These are phyloP conservation scores for Strongylocentrotus purpuratus DNA, from an alignment of 35 echinoderm and acorn worm genomes.

Conservation along the genomic window DNA sequence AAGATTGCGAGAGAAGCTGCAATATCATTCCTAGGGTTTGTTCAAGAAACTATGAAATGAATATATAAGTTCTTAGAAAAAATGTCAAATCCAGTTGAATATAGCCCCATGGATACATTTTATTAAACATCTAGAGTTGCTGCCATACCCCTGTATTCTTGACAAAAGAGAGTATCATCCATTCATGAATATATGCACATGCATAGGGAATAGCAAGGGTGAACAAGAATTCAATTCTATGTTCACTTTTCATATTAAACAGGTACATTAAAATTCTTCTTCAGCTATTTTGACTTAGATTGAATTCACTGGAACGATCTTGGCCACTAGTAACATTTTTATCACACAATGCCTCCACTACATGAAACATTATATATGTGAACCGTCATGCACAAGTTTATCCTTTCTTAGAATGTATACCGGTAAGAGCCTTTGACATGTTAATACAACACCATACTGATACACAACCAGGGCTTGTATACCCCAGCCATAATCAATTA, in stretches of 20 bases:
- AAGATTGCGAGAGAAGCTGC: background rate
- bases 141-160: too few relatives aligned
- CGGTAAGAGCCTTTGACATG: background rate
- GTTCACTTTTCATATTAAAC: background rate
- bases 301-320: background rate
- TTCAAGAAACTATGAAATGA: too few relatives aligned
- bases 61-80: too few relatives aligned
- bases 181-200: too few relatives aligned
- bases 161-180: too few relatives aligned
- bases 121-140: too few relatives aligned
- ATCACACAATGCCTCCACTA: background rate
- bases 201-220: too few relatives aligned
- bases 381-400: background rate
- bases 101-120: too few relatives aligned
- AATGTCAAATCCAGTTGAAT: too few relatives aligned
- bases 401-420: too few relatives aligned
- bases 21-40: too few relatives aligned
- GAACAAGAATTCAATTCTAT: too few relatives aligned
- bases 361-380: background rate
- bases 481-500: background rate
- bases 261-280: background rate
- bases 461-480: background rate
- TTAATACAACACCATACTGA: background rate
- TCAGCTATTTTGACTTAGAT: background rate
- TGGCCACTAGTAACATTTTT: background rate